Conservation (phyloP, 2,113 vertebrate genomes). For the Sula dactylatra region DNA sequence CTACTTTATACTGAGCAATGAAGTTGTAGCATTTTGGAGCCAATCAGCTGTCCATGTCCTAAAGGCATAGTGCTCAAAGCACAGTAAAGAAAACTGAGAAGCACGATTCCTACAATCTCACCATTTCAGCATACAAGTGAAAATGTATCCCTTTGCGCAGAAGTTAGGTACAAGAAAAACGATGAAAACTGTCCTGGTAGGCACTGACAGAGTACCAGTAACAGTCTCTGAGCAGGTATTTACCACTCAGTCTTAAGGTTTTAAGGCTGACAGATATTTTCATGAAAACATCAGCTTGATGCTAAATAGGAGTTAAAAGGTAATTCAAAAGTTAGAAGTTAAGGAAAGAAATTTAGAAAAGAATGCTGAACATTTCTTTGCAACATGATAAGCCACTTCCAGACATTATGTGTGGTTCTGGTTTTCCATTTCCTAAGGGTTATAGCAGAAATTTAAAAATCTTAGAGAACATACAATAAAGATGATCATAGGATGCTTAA, state of each 20-base stretch:
- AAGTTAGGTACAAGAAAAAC: background rate
- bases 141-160: background rate
- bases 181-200: background rate
- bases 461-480: background rate
- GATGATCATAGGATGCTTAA: background rate
- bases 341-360: background rate
- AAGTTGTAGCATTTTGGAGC: background rate
- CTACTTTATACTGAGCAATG: background rate
- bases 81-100: background rate
- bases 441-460: background rate
- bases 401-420: background rate
- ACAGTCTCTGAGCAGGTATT: background rate
- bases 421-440: background rate
- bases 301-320: background rate
- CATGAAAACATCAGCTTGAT: background rate
- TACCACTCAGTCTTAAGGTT: background rate
- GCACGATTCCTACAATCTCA: background rate
- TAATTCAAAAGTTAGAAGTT: background rate
- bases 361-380: background rate
- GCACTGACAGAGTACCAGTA: background rate
- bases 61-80: background rate
- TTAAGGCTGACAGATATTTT: background rate
- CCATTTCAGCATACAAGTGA: background rate
- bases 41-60: background rate
- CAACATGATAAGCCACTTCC: background rate